phyloP scores from a whole-genome alignment of 1,140 invertebrate genomes.

The Hesperophylax magnus region DNA sequence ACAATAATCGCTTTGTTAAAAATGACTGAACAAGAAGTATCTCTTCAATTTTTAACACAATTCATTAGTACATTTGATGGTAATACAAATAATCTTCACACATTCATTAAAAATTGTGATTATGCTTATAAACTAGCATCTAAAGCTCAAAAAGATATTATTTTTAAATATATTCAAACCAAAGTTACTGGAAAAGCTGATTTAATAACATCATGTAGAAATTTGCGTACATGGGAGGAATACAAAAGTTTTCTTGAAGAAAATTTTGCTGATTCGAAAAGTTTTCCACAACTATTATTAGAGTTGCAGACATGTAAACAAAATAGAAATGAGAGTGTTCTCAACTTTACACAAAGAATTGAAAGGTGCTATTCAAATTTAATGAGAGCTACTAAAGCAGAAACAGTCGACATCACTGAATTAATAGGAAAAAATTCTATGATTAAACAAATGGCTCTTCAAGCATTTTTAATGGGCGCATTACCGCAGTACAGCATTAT shows the following conservation, averaged over 20 bases:
- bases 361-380: constrained; percentile 8
- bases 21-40: too few relatives aligned
- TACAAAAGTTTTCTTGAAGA: neutral
- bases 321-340: neutral
- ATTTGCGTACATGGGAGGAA: neutral
- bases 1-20: too few relatives aligned
- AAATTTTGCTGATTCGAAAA: neutral
- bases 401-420: neutral
- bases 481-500: neutral
- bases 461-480: neutral
- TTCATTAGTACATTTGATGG: too few relatives aligned
- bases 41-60: too few relatives aligned
- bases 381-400: neutral
- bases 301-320: constrained; percentile 1
- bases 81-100: too few relatives aligned
- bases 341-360: neutral
- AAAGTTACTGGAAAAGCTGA: neutral
- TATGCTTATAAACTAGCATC: too few relatives aligned
- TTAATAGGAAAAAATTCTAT: neutral
- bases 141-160: neutral
- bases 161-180: neutral
- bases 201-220: neutral
- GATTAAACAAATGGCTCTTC: neutral
- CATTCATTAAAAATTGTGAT: too few relatives aligned
- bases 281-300: neutral